A percentile compares a stretch with the other conserved stretches of the same genome.
phyloP scores from a whole-genome alignment of 2,797 vertebrate species.

The Phalanger gymnotis region DNA sequence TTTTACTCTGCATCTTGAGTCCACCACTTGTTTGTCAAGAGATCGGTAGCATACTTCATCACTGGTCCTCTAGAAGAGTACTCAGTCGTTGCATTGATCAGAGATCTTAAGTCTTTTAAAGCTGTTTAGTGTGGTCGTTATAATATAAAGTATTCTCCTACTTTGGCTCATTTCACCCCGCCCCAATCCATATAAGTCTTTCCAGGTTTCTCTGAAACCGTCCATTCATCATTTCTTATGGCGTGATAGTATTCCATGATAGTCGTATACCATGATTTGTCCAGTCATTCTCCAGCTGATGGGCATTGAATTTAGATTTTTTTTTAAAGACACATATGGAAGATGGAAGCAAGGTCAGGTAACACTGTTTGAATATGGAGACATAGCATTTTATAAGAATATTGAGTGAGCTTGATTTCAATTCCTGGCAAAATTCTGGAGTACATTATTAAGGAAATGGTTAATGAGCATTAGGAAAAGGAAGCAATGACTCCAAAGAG shows the following conservation, averaged over 20 bases:
- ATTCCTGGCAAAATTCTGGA: neutral
- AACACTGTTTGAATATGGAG: neutral
- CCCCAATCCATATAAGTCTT: neutral
- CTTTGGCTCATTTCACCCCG: neutral
- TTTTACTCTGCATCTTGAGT: neutral
- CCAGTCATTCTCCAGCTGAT: neutral
- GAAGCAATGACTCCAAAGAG: neutral
- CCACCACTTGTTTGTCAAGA: neutral
- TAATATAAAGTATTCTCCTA: neutral
- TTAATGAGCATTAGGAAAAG: neutral
- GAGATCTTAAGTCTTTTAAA: neutral
- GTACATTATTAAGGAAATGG: neutral
- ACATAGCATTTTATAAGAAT: neutral
- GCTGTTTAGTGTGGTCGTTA: neutral
- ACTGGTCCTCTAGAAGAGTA: neutral
- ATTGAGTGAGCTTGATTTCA: neutral
- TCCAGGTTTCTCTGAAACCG: neutral
- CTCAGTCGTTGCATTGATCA: neutral
- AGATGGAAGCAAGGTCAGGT: neutral
- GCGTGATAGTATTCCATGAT: neutral
- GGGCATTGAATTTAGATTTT: neutral
- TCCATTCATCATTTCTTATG: neutral
- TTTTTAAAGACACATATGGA: neutral
- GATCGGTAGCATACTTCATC: neutral
- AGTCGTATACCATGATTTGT: neutral